Percentiles rank a stretch among this genome's conserved stretches.
These are phyloP conservation scores for Drosophila paulistorum DNA, from an alignment of 1,140 invertebrate species.

Conservation along the genomic window DNA sequence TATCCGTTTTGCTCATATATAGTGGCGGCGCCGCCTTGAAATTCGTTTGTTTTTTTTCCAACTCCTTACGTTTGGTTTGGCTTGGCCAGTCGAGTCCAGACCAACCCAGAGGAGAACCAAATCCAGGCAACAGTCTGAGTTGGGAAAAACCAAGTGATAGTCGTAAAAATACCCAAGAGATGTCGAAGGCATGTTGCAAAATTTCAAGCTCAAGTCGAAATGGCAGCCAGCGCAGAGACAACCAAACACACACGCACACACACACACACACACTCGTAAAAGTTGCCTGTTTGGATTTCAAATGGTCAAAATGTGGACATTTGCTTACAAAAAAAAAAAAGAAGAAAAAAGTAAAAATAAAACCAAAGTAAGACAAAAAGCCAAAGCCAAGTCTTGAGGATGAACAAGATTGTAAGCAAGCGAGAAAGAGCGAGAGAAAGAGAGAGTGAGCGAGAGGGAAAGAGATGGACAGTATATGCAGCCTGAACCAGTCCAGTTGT, in stretches of 20 bases:
- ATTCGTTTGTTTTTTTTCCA: not conserved
- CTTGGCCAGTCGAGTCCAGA: slow-evolving; percentile 8
- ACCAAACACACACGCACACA: slow-evolving; percentile 24
- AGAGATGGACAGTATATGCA: not conserved
- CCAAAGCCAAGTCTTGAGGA: slow-evolving; percentile 18
- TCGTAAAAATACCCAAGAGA: slow-evolving; percentile 79
- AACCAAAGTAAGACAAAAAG: slow-evolving; percentile 21
- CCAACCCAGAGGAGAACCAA: not conserved
- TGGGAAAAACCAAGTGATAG: slow-evolving; percentile 40
- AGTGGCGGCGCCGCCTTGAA: not conserved
- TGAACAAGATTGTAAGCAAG: slow-evolving; percentile 9
- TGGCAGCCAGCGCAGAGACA: slow-evolving; percentile 44
- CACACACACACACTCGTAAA: slow-evolving; percentile 31
- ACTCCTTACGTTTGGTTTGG: not conserved
- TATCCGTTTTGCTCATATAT: not conserved
- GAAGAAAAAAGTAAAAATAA: slow-evolving; percentile 9
- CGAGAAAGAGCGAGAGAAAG: not conserved
- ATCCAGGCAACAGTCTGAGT: slow-evolving; percentile 7
- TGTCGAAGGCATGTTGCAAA: slow-evolving; percentile 80
- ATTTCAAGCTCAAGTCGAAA: slow-evolving; percentile 76
- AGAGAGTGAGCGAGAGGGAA: not conserved
- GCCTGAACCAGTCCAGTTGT: slow-evolving; percentile 4
- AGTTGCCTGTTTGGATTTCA: slow-evolving; percentile 78
- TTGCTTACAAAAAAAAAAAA: slow-evolving; percentile 57
- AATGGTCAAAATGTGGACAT: slow-evolving; percentile 79